Percentiles rank a stretch among this genome's conserved stretches.
Evolutionary conservation across 2,888 invertebrate species (phyloP).

Genomic region (Microchrysa polita): DNA sequence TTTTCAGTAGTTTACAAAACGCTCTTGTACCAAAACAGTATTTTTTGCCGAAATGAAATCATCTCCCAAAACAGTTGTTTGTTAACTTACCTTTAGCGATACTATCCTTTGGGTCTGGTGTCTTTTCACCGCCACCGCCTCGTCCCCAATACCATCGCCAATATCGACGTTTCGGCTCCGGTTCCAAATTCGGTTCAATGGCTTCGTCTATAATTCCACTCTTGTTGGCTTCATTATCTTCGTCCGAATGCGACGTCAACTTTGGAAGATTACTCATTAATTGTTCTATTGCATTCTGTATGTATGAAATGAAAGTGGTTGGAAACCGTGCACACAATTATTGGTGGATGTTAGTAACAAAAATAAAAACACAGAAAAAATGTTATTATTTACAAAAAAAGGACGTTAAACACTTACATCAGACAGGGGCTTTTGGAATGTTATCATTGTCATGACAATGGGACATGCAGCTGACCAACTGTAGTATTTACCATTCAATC

Average conservation of each 20-base stretch:
- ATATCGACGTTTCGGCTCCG: conserved; percentile 63
- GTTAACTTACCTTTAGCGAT: conserved; percentile 56
- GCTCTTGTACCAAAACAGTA: too few relatives aligned
- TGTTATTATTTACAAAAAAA: conserved; percentile 19
- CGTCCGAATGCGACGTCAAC: conserved; percentile 48
- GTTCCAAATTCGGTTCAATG: conserved; percentile 29
- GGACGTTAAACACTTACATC: conserved; percentile 66
- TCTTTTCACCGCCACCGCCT: conserved; percentile 58
- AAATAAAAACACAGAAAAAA: conserved; percentile 2
- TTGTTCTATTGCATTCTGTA: conserved; percentile 62
- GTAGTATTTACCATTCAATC: conserved; percentile 87
- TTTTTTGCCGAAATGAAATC: too few relatives aligned
- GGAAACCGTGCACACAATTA: background rate
- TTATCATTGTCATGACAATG: conserved; percentile 85
- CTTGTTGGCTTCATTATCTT: conserved; percentile 16
- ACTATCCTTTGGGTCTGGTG: conserved; percentile 53
- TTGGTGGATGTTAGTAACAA: background rate
- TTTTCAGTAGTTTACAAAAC: too few relatives aligned
- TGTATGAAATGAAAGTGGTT: conserved; percentile 6
- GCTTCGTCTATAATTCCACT: background rate
- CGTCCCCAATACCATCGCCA: conserved; percentile 78
- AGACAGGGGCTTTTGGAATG: conserved; percentile 87
- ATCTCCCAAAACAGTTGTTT: conserved; percentile 1
- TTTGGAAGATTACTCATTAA: conserved; percentile 56
- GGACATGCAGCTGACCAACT: conserved; percentile 93